A percentile compares a stretch with the other conserved stretches of the same genome.
phyloP scores from a whole-genome alignment of 2,113 vertebrate species.

The Paedocypris sp. region DNA sequence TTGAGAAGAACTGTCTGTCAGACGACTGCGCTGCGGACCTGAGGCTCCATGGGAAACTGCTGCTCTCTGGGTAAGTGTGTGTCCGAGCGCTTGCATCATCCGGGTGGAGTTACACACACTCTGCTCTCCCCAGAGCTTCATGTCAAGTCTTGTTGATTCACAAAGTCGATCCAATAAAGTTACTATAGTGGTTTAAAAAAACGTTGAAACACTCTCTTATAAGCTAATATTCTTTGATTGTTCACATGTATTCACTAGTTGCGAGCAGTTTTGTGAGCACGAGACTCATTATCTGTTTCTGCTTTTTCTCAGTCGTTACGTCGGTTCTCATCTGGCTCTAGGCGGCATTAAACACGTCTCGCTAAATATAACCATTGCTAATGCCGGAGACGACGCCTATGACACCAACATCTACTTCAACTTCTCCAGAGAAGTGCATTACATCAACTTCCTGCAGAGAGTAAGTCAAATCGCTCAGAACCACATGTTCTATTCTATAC shows the following conservation, averaged over 20 bases:
- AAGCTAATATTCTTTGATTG: no score
- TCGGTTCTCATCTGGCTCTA: constrained; percentile 74
- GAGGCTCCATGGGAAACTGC: constrained; percentile 75
- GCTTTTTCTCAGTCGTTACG: constrained; percentile 53
- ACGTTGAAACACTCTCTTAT: no score
- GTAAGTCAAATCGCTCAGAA: constrained; percentile 54
- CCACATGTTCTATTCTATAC: neutral
- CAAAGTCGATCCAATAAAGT: no score
- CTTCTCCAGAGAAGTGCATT: constrained; percentile 89
- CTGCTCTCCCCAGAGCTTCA: constrained; percentile 38
- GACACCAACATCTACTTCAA: constrained; percentile 95
- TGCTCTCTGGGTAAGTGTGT: constrained; percentile 83
- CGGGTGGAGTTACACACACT: constrained; percentile 42
- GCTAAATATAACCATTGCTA: constrained; percentile 83
- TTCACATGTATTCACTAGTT: no score
- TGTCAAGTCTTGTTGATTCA: no score
- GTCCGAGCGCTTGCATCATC: constrained; percentile 47
- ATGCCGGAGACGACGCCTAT: constrained; percentile 87
- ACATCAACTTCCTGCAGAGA: constrained; percentile 98
- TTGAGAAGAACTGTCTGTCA: constrained; percentile 93
- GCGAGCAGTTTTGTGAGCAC: no score
- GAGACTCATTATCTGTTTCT: neutral
- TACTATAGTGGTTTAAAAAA: no score
- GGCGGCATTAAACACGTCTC: constrained; percentile 91
- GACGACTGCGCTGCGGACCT: constrained; percentile 93